These are phyloP conservation scores for Tokudaia tokunoshimensis DNA, from an alignment of 2,797 vertebrate genomes.

Conservation along the genomic window DNA sequence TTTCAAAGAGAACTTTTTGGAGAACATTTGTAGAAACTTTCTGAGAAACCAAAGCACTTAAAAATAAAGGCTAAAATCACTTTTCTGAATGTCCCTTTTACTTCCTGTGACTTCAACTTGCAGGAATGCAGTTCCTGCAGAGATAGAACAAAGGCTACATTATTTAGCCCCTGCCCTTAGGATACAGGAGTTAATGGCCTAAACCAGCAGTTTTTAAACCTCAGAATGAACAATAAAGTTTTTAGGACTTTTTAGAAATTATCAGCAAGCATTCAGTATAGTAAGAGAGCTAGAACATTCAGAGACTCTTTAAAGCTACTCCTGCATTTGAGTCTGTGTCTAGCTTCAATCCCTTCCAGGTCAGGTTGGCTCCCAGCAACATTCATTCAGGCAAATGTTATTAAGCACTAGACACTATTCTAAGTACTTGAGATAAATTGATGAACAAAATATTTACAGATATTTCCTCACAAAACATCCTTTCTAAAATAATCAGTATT, in stretches of 20 bases:
- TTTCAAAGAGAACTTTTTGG: background rate
- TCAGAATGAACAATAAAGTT: too few species aligned
- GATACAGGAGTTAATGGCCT: background rate
- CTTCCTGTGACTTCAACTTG: background rate
- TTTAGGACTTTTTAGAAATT: background rate
- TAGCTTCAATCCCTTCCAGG: background rate
- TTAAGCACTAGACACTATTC: background rate
- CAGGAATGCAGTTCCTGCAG: background rate
- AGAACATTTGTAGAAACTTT: background rate
- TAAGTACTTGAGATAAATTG: background rate
- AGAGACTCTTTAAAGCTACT: background rate
- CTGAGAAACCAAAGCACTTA: background rate
- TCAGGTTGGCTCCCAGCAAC: background rate
- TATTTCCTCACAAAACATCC: background rate
- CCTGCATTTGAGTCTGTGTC: background rate
- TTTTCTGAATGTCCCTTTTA: background rate
- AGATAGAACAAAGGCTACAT: background rate
- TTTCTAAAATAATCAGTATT: conserved; percentile 13
- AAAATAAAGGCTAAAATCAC: background rate
- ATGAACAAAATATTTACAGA: conserved; percentile 1
- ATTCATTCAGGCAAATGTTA: background rate
- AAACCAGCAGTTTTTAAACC: too few species aligned
- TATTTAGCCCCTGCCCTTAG: too few species aligned
- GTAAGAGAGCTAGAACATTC: background rate
- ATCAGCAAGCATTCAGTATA: background rate